Evolutionary conservation across 2,797 vertebrate species (phyloP), one percentile per base, ranked within the genome.

Genomic region (Myotis myotis): DNA sequence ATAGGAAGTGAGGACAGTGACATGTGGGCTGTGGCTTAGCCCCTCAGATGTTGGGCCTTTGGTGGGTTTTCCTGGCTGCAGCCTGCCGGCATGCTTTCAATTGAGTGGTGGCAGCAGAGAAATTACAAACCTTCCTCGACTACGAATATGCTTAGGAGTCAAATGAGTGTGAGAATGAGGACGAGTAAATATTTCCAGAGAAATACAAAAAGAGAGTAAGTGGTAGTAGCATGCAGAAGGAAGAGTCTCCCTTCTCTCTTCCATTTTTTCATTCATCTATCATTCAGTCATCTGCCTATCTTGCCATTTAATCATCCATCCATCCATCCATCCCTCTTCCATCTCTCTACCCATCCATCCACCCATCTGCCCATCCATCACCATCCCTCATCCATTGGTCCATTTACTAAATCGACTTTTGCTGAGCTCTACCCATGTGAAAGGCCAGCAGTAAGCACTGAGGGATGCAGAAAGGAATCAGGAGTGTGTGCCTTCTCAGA

Each of bases 31-130:
- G 11, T 79, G 0, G 17, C 89, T 38, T 66, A 90, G 91, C 78
- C 84, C 75, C 55, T 94, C 72, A 55, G 84, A 49, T 36, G 4
- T 71, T 55, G 11, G 95, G 51, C 93, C 91, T 60, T 74, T 3
- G 38, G 6, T 55, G 62, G 74, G 25, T 76, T 75, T 23, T 55
- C 5, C 87, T 47, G 89, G 94, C 38, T 94, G 49, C 93, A 91
- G 36, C 25, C 2, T 57, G 74, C 44, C 41, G 13, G 33, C 60
- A 20, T 33, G 68, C 96, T 97, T 97, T 94, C 51, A 44, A 91
- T 71, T 93, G 96, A 70, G 38, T 47, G 36, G 78, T 15, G 92
- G 92, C 49, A 57, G 92, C 20, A 75, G 79, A 96, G 74, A 93
- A 66, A 87, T 66, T 7, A 17, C 47, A 91, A 44, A 82, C 16